Percentiles rank a stretch among this genome's conserved stretches.
Conservation (phyloP, 1,140 invertebrate species). For the Lepeophtheirus salmonis region DNA sequence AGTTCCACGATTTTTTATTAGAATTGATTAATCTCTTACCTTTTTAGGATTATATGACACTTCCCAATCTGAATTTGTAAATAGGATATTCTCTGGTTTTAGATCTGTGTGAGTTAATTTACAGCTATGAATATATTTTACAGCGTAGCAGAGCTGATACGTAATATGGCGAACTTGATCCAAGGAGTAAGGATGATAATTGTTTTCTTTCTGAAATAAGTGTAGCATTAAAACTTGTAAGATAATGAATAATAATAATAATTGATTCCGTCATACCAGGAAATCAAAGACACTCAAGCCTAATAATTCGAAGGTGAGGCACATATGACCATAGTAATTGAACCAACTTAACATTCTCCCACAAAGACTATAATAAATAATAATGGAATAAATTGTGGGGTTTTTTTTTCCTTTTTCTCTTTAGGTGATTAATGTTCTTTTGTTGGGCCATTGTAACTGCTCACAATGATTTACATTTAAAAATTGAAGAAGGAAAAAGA, state of each 20-base stretch:
- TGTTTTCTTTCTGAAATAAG: constrained; percentile 90
- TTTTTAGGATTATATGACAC: constrained; percentile 63
- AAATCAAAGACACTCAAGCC: constrained; percentile 98
- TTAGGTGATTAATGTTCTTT: too few species aligned
- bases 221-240: too few species aligned
- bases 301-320: constrained; percentile 94
- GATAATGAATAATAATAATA: constrained; percentile 15
- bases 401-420: too few species aligned
- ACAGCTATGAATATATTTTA: constrained; percentile 93
- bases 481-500: neutral
- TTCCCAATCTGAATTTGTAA: constrained; percentile 81
- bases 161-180: constrained; percentile 92
- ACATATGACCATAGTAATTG: constrained; percentile 96
- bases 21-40: constrained; percentile 30
- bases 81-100: constrained; percentile 97
- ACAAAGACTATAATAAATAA: constrained; percentile 42
- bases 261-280: constrained; percentile 44
- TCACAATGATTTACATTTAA: too few species aligned
- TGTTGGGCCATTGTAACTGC: too few species aligned
- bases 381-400: too few species aligned
- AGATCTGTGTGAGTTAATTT: constrained; percentile 95
- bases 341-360: constrained; percentile 97
- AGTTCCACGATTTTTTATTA: too few species aligned
- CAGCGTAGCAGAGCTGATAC: constrained; percentile 88
- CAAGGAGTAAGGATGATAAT: constrained; percentile 89